Evolutionary conservation across 1,140 invertebrate species (phyloP).

Genomic region (Hetaerina americana): DNA sequence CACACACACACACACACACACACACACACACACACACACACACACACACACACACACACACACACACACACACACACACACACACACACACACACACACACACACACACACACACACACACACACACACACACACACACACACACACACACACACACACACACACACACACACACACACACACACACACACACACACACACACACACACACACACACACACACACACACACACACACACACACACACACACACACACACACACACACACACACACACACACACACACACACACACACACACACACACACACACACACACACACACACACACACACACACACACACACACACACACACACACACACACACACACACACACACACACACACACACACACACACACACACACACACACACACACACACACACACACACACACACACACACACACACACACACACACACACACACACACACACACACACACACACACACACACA

Average conservation of each 20-base stretch:
- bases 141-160: slow-evolving; percentile 7
- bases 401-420: slow-evolving; percentile 17
- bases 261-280: slow-evolving; percentile 11
- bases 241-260: slow-evolving; percentile 7
- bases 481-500: neutral
- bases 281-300: slow-evolving; percentile 18
- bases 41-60: slow-evolving; percentile 18
- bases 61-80: slow-evolving; percentile 17
- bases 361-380: slow-evolving; percentile 17
- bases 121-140: slow-evolving; percentile 7
- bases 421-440: slow-evolving; percentile 17
- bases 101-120: slow-evolving; percentile 10
- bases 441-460: slow-evolving; percentile 16
- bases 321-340: slow-evolving; percentile 17
- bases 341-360: slow-evolving; percentile 19
- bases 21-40: slow-evolving; percentile 16
- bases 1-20: slow-evolving; percentile 18
- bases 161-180: slow-evolving; percentile 7
- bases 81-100: slow-evolving; percentile 14
- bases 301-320: slow-evolving; percentile 18
- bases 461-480: slow-evolving; percentile 2
- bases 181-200: slow-evolving; percentile 7
- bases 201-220: slow-evolving; percentile 7
- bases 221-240: slow-evolving; percentile 7
- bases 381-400: slow-evolving; percentile 18